Evolutionary conservation across 92 coral and sea anemone genomes (phyloP).

Genomic region (Blastomussa wellsi): DNA sequence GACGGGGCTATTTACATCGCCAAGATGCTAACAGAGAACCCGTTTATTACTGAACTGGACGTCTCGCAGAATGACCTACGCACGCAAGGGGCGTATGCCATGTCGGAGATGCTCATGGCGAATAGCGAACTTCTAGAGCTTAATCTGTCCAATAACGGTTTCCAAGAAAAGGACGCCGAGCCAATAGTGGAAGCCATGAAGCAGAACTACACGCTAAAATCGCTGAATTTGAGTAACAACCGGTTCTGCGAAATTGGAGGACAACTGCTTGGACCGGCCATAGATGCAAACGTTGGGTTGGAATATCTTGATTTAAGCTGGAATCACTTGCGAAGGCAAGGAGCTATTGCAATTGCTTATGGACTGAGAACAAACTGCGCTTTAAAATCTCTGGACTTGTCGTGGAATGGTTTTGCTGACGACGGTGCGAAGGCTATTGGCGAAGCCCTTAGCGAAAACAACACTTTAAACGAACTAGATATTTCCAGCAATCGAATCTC

Average conservation of each 20-base stretch:
- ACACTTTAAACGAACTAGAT: constrained; percentile 77
- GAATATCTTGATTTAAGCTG: constrained; percentile 88
- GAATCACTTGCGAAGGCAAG: constrained; percentile 89
- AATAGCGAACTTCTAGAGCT: constrained; percentile 85
- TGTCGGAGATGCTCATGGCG: constrained; percentile 87
- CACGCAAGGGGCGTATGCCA: constrained; percentile 95
- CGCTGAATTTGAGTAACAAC: constrained; percentile 85
- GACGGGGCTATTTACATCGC: constrained; percentile 94
- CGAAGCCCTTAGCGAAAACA: constrained; percentile 73
- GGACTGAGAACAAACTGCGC: constrained; percentile 82
- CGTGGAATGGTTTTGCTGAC: constrained; percentile 96
- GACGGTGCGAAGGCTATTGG: constrained; percentile 89
- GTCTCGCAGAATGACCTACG: constrained; percentile 84
- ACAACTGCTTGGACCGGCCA: constrained; percentile 90
- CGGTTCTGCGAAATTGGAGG: constrained; percentile 84
- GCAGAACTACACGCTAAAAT: constrained; percentile 85
- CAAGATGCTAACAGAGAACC: constrained; percentile 92
- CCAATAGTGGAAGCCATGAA: constrained; percentile 94
- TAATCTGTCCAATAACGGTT: constrained; percentile 76
- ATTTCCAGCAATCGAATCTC: constrained; percentile 85
- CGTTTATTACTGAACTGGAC: constrained; percentile 88
- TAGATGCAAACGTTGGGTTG: constrained; percentile 86
- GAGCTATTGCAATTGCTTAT: constrained; percentile 81
- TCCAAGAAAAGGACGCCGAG: constrained; percentile 85
- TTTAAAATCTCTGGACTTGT: constrained; percentile 79